Conservation (phyloP, 2,888 invertebrate species). For the Cataglyphis cursor region DNA sequence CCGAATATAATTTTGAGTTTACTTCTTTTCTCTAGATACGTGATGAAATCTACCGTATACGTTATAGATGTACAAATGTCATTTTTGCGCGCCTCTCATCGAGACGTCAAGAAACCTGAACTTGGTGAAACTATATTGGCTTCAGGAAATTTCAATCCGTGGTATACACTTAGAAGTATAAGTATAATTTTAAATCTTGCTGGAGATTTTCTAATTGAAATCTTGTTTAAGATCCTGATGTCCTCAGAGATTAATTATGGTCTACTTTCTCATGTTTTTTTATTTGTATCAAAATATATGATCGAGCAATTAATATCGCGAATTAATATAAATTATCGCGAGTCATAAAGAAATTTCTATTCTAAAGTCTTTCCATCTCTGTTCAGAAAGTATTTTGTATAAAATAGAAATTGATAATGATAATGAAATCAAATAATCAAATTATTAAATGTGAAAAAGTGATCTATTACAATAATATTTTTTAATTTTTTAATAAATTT, state of each 20-base stretch:
- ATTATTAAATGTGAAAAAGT: constrained; percentile 3
- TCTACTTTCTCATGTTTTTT: not conserved
- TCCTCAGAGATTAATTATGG: not conserved
- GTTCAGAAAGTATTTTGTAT: not conserved
- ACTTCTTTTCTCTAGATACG: not conserved
- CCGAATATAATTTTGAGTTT: constrained; percentile 17
- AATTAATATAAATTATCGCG: too few species aligned
- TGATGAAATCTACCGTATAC: constrained; percentile 8
- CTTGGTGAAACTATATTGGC: not conserved
- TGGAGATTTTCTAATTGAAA: not conserved
- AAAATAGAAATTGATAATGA: constrained; percentile 9
- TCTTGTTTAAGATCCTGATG: not conserved
- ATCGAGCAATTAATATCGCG: not conserved
- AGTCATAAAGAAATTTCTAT: not conserved
- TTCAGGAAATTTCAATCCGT: not conserved
- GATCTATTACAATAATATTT: constrained; percentile 11
- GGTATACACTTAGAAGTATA: not conserved
- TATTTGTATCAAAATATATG: not conserved
- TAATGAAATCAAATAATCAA: not conserved
- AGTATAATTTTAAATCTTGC: constrained; percentile 1
- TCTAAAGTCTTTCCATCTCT: not conserved
- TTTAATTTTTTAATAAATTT: not conserved
- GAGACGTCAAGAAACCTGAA: not conserved
- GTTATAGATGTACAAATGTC: not conserved
- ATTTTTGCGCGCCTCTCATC: not conserved